Evolutionary conservation across 2,888 invertebrate species (phyloP).

Genomic region (Noctua pronuba): DNA sequence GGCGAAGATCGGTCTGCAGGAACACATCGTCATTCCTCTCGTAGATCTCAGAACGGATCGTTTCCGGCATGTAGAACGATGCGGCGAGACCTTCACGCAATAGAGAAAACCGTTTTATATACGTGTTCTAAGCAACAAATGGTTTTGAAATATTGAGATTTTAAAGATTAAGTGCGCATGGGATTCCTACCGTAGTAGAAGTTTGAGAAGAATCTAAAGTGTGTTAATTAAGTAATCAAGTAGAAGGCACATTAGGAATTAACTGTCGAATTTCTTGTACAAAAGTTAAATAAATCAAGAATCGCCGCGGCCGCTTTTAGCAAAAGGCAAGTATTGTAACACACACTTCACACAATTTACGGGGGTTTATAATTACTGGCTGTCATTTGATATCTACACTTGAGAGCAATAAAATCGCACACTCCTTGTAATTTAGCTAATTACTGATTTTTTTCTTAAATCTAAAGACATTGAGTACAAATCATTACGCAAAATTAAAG

Average conservation of each 20-base stretch:
- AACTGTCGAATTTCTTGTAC: not conserved
- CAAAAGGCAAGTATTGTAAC: not conserved
- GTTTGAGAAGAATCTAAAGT: not conserved
- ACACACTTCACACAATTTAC: not conserved
- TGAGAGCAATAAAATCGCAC: no score
- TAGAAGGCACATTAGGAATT: not conserved
- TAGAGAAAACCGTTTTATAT: constrained; percentile 15
- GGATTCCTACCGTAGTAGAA: not conserved
- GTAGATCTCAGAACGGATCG: constrained; percentile 94
- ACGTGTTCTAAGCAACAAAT: not conserved
- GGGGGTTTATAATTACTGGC: not conserved
- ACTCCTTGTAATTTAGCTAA: no score
- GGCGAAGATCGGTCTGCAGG: constrained; percentile 92
- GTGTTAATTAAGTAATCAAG: not conserved
- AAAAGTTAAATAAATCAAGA: constrained; percentile 2
- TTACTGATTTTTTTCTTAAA: no score
- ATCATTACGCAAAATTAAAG: no score
- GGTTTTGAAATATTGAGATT: not conserved
- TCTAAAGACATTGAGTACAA: no score
- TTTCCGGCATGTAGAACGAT: constrained; percentile 96
- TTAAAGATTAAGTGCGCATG: not conserved
- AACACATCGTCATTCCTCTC: constrained; percentile 93
- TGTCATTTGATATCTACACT: not conserved
- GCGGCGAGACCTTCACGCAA: constrained; percentile 85
- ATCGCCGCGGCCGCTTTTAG: not conserved